Evolutionary conservation across 1,140 invertebrate species (phyloP).

Genomic region (Cydia pomonella): DNA sequence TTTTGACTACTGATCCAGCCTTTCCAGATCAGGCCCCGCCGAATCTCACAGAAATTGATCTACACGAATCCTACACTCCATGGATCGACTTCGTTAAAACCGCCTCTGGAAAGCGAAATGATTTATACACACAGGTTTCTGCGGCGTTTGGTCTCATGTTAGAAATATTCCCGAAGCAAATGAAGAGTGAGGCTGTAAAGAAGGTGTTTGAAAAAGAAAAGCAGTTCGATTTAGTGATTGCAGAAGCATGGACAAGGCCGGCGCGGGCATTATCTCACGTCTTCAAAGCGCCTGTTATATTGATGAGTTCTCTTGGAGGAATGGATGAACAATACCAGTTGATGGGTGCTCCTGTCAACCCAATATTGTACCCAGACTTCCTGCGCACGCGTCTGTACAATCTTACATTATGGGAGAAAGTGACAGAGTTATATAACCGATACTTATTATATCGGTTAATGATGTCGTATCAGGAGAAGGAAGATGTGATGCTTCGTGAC

Average conservation of each 20-base stretch:
- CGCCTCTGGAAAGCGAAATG: not conserved
- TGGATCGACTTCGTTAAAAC: slow-evolving; percentile 4
- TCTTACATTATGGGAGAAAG: slow-evolving; percentile 28
- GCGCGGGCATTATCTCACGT: not conserved
- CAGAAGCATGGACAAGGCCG: not conserved
- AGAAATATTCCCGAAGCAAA: slow-evolving; percentile 1
- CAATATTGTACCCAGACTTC: not conserved
- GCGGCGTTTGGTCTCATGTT: slow-evolving; percentile 29
- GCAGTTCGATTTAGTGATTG: slow-evolving; percentile 21
- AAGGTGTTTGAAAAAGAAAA: slow-evolving; percentile 16
- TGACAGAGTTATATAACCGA: not conserved
- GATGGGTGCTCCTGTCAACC: not conserved
- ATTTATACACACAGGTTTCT: not conserved
- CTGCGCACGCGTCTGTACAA: not conserved
- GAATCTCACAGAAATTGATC: slow-evolving; percentile 48
- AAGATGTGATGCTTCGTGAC: not conserved
- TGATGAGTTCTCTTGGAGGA: slow-evolving; percentile 11
- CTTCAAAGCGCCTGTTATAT: slow-evolving; percentile 24
- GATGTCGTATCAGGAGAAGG: not conserved
- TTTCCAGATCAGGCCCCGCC: slow-evolving; percentile 44
- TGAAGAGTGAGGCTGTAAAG: not conserved
- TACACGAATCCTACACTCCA: slow-evolving; percentile 40
- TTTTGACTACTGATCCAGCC: slow-evolving; percentile 39
- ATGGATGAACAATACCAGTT: not conserved
- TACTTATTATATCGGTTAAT: not conserved